phyloP scores from a whole-genome alignment of 2,797 vertebrate genomes.

The Cossypha caffra region DNA sequence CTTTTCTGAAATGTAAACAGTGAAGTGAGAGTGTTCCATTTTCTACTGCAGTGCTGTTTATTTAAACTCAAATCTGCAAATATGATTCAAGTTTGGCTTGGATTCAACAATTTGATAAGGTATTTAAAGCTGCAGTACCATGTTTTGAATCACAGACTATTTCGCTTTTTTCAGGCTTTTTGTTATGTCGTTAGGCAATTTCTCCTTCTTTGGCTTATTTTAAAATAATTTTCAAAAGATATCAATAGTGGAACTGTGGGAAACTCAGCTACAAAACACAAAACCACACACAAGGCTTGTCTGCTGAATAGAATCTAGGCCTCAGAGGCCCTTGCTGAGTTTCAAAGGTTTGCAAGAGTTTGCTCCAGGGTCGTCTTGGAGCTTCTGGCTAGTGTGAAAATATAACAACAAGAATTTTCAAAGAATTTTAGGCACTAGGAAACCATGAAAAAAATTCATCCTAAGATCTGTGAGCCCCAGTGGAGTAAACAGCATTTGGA shows the following conservation, averaged over 20 bases:
- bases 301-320: not conserved
- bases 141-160: not conserved
- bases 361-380: conserved; percentile 21
- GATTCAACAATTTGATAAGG: conserved; percentile 15
- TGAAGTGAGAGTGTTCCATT: conserved; percentile 26
- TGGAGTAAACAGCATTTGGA: not conserved
- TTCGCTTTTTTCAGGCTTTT: not conserved
- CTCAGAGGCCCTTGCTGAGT: not conserved
- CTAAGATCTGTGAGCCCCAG: not conserved
- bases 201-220: not conserved
- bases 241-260: conserved; percentile 23
- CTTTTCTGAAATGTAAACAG: conserved; percentile 22
- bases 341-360: conserved; percentile 38
- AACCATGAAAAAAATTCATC: not conserved
- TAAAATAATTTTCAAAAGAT: not conserved
- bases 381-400: not conserved
- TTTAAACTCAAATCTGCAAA: conserved; percentile 42
- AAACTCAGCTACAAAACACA: conserved; percentile 36
- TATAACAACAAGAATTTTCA: not conserved
- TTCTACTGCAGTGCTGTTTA: conserved; percentile 32
- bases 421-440: not conserved
- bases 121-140: not conserved
- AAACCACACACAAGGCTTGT: not conserved
- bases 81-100: conserved; percentile 48
- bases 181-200: not conserved